Evolutionary conservation across 1,140 invertebrate species (phyloP).

Genomic region (Apocrypta bakeri): DNA sequence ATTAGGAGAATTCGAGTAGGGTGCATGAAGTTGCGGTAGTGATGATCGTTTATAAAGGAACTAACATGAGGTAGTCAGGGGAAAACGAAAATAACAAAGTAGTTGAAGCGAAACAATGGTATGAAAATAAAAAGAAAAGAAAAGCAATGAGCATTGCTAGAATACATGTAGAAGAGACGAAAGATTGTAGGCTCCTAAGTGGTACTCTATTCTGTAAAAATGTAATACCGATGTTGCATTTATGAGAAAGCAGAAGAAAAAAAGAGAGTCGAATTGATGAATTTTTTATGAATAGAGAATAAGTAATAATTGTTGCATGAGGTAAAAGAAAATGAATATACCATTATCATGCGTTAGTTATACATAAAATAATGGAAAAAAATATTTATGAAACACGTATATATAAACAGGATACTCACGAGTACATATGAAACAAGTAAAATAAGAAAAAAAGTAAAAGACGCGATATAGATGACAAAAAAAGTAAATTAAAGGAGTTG

Average conservation of each 20-base stretch:
- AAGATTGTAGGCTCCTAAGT: conserved; percentile 38
- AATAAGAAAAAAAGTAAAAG: conserved; percentile 35
- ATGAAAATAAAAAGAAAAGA: conserved; percentile 43
- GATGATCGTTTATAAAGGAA: conserved; percentile 34
- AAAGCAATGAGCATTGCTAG: conserved; percentile 9
- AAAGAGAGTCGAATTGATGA: not conserved
- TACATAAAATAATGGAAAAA: conserved; percentile 43
- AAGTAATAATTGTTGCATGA: conserved; percentile 33
- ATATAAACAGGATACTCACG: conserved; percentile 1
- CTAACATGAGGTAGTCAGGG: conserved; percentile 3
- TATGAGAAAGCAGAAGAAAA: conserved; percentile 2
- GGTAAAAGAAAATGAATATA: conserved; percentile 33
- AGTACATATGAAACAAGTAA: not conserved
- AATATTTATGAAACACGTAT: conserved; percentile 41
- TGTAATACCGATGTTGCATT: conserved; percentile 7
- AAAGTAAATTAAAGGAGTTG: conserved; percentile 32
- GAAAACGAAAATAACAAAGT: conserved; percentile 14
- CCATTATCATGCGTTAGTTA: conserved; percentile 23
- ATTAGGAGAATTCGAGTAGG: not conserved
- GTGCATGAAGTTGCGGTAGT: conserved; percentile 32
- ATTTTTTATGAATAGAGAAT: not conserved
- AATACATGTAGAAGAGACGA: conserved; percentile 38
- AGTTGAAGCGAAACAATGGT: conserved; percentile 45
- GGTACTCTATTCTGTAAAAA: conserved; percentile 30
- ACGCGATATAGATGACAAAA: conserved; percentile 15